These are phyloP conservation scores for Drosophila nr. fundita DNA, from an alignment of 2,888 invertebrate species.

Conservation along the genomic window DNA sequence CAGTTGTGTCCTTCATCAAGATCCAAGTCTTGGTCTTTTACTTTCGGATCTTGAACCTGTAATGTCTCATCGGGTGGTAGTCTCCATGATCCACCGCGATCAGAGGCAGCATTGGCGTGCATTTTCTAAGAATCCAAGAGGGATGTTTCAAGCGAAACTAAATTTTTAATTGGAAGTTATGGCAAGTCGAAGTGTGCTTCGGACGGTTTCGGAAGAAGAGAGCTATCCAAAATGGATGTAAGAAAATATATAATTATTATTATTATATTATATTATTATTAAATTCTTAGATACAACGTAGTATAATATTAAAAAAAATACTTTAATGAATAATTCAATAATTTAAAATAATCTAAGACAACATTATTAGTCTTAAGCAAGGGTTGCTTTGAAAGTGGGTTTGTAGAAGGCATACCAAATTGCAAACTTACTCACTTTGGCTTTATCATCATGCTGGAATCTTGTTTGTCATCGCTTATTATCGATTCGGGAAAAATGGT, in stretches of 20 bases:
- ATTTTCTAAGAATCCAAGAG: constrained; percentile 84
- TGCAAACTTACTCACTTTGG: constrained; percentile 22
- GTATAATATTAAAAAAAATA: background rate
- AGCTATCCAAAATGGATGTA: constrained; percentile 27
- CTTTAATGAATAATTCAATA: background rate
- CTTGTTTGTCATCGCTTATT: constrained; percentile 46
- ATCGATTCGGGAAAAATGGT: constrained; percentile 16
- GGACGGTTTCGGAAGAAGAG: constrained; percentile 59
- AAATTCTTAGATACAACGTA: background rate
- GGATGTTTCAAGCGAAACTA: constrained; percentile 24
- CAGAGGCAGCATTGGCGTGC: constrained; percentile 95
- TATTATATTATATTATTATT: background rate
- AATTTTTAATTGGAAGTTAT: constrained; percentile 44
- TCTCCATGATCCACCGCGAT: constrained; percentile 94
- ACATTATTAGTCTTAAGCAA: background rate
- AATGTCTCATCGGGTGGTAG: constrained; percentile 96
- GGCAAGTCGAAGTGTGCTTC: constrained; percentile 43
- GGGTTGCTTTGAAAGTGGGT: background rate
- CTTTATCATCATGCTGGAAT: constrained; percentile 42
- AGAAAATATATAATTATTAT: background rate
- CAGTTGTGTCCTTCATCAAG: constrained; percentile 94
- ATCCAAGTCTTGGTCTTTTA: constrained; percentile 92
- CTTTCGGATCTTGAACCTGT: constrained; percentile 95
- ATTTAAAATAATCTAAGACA: background rate
- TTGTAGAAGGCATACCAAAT: background rate